Evolutionary conservation across 2,888 invertebrate genomes (phyloP).

Genomic region (Argyresthia goedartella): DNA sequence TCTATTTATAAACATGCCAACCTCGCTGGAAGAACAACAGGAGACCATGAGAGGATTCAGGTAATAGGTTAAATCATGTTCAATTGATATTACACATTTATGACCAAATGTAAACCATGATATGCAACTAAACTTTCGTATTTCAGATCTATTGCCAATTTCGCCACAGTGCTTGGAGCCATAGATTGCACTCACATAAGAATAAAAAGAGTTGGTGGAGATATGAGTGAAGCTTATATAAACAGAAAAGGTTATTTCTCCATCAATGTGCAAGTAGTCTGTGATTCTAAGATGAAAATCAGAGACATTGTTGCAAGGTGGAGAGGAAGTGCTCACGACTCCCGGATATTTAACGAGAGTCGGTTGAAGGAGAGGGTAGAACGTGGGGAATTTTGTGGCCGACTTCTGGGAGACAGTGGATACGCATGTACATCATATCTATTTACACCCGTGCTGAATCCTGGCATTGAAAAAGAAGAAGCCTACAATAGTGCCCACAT

Average conservation of each 20-base stretch:
- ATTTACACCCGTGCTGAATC: conserved; percentile 11
- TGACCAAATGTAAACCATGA: too few relatives aligned
- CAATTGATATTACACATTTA: too few relatives aligned
- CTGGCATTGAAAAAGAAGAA: conserved; percentile 9
- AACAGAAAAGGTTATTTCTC: background rate
- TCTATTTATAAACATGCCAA: background rate
- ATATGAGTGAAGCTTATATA: background rate
- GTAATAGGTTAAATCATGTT: too few relatives aligned
- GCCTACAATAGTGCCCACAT: conserved; percentile 14
- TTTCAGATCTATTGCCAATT: background rate
- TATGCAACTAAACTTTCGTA: too few relatives aligned
- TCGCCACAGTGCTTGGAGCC: background rate
- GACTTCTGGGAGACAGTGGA: conserved; percentile 14
- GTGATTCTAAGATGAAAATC: conserved; percentile 13
- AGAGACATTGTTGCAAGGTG: conserved; percentile 13
- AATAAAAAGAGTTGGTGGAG: background rate
- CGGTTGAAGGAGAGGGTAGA: background rate
- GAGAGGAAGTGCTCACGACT: conserved; percentile 16
- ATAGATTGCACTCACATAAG: background rate
- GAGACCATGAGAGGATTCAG: background rate
- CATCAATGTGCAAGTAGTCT: conserved; percentile 6
- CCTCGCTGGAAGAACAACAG: background rate
- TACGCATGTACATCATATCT: conserved; percentile 10
- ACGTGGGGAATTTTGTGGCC: conserved; percentile 3
- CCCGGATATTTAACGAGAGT: conserved; percentile 6